Conservation (phyloP, 2,888 invertebrate species). For the Andrena camellia region DNA sequence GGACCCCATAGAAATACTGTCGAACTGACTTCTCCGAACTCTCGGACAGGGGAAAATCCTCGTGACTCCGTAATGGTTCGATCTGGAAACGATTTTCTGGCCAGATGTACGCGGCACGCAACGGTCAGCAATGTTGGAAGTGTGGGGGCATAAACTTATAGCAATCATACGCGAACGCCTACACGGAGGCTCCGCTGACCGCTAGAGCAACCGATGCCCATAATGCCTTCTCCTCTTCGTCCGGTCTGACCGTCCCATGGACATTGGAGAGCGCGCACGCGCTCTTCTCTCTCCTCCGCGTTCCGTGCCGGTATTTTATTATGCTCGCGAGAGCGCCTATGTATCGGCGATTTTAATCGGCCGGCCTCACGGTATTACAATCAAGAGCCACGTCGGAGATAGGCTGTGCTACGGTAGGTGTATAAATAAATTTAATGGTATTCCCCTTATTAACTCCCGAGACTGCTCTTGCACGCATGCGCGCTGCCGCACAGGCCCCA, state of each 20-base stretch:
- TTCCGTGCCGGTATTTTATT: constrained; percentile 47
- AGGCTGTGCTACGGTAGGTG: constrained; percentile 40
- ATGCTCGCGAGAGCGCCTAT: constrained; percentile 31
- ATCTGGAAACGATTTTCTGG: constrained; percentile 23
- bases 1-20: neutral
- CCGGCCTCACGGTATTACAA: constrained; percentile 60
- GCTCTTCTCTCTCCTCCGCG: constrained; percentile 24
- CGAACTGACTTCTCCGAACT: neutral
- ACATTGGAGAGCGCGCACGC: constrained; percentile 13
- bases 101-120: constrained; percentile 14
- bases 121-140: neutral
- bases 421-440: constrained; percentile 62
- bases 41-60: neutral
- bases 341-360: constrained; percentile 73
- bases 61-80: constrained; percentile 10
- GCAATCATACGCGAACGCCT: constrained; percentile 67
- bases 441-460: constrained; percentile 59
- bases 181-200: constrained; percentile 47
- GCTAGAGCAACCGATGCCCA: constrained; percentile 48
- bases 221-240: constrained; percentile 53
- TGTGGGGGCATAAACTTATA: constrained; percentile 51
- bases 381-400: constrained; percentile 48
- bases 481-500: neutral
- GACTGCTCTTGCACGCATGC: neutral
- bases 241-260: constrained; percentile 11